Evolutionary conservation across 1,140 invertebrate species (phyloP).

Genomic region (Magallana ariakensis): DNA sequence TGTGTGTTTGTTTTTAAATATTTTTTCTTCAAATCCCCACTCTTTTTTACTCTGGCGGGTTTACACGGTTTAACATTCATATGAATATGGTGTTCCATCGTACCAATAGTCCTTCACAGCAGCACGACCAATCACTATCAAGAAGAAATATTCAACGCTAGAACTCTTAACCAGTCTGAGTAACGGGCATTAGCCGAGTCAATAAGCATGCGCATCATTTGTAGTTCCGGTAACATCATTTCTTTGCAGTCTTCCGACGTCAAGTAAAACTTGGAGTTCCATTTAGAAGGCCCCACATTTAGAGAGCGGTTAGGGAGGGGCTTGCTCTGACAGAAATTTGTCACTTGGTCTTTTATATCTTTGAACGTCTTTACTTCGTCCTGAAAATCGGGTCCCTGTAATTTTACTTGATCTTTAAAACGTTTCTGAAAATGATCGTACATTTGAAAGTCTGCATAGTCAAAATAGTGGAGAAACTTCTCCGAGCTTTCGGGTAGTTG

Average conservation of each 20-base stretch:
- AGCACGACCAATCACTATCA: neutral
- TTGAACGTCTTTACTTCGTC: constrained; percentile 67
- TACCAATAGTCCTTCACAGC: neutral
- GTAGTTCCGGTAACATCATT: constrained; percentile 64
- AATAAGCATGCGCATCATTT: constrained; percentile 59
- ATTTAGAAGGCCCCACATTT: constrained; percentile 51
- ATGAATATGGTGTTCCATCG: too few relatives aligned
- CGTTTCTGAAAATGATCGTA: constrained; percentile 65
- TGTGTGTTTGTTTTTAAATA: too few relatives aligned
- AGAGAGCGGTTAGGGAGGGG: neutral
- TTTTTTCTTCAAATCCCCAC: too few relatives aligned
- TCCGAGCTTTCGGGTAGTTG: constrained; percentile 56
- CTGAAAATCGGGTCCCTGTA: constrained; percentile 59
- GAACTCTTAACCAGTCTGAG: constrained; percentile 32
- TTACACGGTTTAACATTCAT: too few relatives aligned
- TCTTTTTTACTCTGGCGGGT: too few relatives aligned
- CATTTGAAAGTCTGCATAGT: constrained; percentile 66
- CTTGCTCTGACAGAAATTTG: constrained; percentile 56
- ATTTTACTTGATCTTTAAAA: constrained; percentile 58
- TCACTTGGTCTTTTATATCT: constrained; percentile 55
- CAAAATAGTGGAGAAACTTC: constrained; percentile 56
- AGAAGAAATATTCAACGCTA: neutral
- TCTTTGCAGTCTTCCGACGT: constrained; percentile 60
- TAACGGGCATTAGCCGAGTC: constrained; percentile 47
- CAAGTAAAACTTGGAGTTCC: constrained; percentile 63